phyloP scores from a whole-genome alignment of 2,113 vertebrate species.

The Seriola aureovittata region DNA sequence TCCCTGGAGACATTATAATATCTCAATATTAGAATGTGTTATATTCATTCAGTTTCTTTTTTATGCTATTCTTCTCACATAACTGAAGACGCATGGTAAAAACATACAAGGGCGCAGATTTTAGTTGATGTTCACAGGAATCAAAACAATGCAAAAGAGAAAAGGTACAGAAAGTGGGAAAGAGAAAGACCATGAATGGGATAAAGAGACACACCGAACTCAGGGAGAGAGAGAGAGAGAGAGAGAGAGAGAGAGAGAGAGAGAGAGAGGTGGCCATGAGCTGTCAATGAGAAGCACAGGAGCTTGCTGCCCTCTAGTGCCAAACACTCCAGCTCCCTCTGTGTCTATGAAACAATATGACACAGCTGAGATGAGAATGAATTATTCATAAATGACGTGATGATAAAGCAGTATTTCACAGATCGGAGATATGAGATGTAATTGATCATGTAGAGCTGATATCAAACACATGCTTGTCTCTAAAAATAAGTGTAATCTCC shows the following conservation, averaged over 20 bases:
- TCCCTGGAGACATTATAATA: background rate
- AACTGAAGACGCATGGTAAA: background rate
- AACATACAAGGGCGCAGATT: background rate
- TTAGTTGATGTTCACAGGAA: background rate
- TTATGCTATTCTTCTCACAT: background rate
- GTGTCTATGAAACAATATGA: background rate
- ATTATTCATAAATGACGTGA: constrained; percentile 62
- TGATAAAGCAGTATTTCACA: constrained; percentile 66
- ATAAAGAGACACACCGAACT: background rate
- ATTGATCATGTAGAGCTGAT: constrained; percentile 44
- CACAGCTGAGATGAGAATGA: constrained; percentile 45
- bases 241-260: background rate
- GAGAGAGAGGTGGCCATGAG: background rate
- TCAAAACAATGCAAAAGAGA: background rate
- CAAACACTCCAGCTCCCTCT: constrained; percentile 14
- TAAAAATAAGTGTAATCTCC: constrained; percentile 32
- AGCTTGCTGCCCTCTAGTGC: constrained; percentile 81
- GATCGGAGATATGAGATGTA: constrained; percentile 56
- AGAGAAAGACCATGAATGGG: background rate
- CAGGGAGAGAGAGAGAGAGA: background rate
- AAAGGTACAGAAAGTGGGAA: background rate
- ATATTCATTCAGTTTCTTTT: background rate
- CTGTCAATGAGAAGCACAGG: constrained; percentile 21
- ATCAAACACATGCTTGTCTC: constrained; percentile 38
- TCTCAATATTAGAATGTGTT: background rate